These are phyloP conservation scores for Esox masquinongy DNA, from an alignment of 2,797 vertebrate species.

Conservation along the genomic window DNA sequence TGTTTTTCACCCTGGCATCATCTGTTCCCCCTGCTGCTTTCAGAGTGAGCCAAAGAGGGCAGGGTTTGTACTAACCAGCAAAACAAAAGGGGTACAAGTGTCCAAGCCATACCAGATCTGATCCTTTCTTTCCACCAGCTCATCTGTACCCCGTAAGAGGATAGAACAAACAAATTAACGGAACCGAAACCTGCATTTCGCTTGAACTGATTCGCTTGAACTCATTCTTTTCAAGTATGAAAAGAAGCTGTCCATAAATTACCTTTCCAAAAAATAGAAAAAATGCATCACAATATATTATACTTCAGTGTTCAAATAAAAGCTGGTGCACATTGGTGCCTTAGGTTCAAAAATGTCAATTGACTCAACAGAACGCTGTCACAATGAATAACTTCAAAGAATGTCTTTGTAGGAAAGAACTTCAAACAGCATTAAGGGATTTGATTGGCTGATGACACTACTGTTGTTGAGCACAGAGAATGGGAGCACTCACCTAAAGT, in stretches of 20 bases:
- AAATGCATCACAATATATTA: neutral
- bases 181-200: too few relatives aligned
- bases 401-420: neutral
- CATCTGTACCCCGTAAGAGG: neutral
- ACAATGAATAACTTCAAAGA: conserved; percentile 13
- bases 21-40: neutral
- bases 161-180: neutral
- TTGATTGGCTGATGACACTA: neutral
- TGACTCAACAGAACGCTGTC: neutral
- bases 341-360: neutral
- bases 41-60: neutral
- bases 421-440: conserved; percentile 7
- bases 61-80: neutral
- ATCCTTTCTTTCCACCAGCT: neutral
- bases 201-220: too few relatives aligned
- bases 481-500: neutral
- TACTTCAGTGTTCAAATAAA: neutral
- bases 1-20: neutral
- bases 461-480: neutral
- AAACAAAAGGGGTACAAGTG: neutral
- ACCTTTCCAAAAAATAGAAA: too few relatives aligned
- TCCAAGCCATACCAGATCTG: neutral
- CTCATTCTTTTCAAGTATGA: too few relatives aligned
- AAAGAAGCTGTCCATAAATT: neutral
- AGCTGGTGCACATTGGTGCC: neutral